Evolutionary conservation across 2,797 vertebrate species (phyloP).

Genomic region (Sebastolobus alascanus): DNA sequence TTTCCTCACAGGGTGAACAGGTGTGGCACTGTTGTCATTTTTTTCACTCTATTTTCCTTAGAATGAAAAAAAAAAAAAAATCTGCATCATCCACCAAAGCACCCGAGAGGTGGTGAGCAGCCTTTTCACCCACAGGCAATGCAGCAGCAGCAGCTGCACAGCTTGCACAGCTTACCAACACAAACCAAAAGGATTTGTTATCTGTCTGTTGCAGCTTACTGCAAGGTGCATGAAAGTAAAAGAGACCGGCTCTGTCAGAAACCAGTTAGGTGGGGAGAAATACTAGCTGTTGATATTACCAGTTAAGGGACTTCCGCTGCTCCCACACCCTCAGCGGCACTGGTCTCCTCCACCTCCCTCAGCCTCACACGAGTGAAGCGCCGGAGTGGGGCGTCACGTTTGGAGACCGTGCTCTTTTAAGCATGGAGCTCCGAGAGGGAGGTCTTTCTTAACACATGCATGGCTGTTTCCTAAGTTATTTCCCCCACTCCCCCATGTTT

Average conservation of each 20-base stretch:
- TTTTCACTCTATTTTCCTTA: background rate
- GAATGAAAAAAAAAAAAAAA: conserved; percentile 15
- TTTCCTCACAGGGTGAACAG: conserved; percentile 36
- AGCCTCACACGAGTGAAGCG: conserved; percentile 9
- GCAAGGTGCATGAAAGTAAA: conserved; percentile 54
- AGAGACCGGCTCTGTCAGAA: conserved; percentile 48
- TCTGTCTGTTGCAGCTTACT: conserved; percentile 38
- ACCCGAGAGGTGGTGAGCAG: conserved; percentile 23
- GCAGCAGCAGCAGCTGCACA: conserved; percentile 36
- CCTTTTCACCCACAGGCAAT: conserved; percentile 21
- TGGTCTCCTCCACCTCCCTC: conserved; percentile 6
- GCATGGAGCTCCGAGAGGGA: conserved; percentile 11
- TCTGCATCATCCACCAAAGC: conserved; percentile 34
- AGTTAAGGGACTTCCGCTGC: conserved; percentile 26
- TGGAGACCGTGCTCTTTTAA: conserved; percentile 15
- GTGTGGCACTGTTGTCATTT: conserved; percentile 36
- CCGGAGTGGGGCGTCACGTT: conserved; percentile 27
- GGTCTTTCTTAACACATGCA: conserved; percentile 6
- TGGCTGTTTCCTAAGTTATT: conserved; percentile 1
- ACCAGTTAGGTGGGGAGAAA: conserved; percentile 56
- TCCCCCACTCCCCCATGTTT: conserved; percentile 13
- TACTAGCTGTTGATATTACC: conserved; percentile 42
- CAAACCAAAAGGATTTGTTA: conserved; percentile 51
- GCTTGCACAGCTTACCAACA: conserved; percentile 24
- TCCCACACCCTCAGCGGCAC: conserved; percentile 16